Conservation (phyloP, 2,888 invertebrate genomes). For the Drosophila sordidula region DNA sequence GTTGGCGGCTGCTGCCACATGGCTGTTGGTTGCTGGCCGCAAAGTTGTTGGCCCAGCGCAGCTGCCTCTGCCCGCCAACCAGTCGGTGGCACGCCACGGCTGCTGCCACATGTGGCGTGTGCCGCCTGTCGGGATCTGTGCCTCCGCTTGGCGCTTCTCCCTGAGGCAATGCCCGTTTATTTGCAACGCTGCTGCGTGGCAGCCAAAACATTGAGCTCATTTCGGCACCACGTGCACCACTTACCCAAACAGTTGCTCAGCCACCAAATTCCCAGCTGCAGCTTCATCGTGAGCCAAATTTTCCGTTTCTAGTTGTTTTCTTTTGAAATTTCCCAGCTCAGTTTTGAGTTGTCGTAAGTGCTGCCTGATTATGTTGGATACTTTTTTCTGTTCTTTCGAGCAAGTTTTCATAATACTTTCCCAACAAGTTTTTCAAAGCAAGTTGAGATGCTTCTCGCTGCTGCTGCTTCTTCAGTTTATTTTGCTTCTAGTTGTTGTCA, state of each 20-base stretch:
- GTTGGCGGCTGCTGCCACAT: slow-evolving; percentile 14
- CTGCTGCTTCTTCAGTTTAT: background rate
- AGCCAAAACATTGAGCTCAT: slow-evolving; percentile 13
- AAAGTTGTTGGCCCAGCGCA: slow-evolving; percentile 40
- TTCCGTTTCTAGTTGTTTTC: slow-evolving; percentile 1
- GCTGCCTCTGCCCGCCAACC: slow-evolving; percentile 17
- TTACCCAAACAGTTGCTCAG: slow-evolving; percentile 46
- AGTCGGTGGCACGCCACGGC: slow-evolving; percentile 22
- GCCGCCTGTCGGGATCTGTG: background rate
- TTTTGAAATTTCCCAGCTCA: background rate
- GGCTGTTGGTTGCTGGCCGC: slow-evolving; percentile 30
- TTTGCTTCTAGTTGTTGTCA: slow-evolving; percentile 26
- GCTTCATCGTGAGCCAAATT: slow-evolving; percentile 40
- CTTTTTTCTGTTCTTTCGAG: slow-evolving; percentile 8
- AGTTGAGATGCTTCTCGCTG: slow-evolving; percentile 26
- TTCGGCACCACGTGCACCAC: slow-evolving; percentile 27
- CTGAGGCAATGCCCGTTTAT: slow-evolving; percentile 48
- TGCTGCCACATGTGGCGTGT: slow-evolving; percentile 60
- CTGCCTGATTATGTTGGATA: slow-evolving; percentile 18
- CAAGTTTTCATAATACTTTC: slow-evolving; percentile 9
- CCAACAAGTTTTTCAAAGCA: slow-evolving; percentile 26
- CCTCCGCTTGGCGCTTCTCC: background rate
- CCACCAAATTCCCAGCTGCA: slow-evolving; percentile 28
- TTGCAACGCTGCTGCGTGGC: slow-evolving; percentile 12
- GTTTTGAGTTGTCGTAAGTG: slow-evolving; percentile 19